Evolutionary conservation across 2,888 invertebrate genomes (phyloP).

Genomic region (Synanthedon myopaeformis): DNA sequence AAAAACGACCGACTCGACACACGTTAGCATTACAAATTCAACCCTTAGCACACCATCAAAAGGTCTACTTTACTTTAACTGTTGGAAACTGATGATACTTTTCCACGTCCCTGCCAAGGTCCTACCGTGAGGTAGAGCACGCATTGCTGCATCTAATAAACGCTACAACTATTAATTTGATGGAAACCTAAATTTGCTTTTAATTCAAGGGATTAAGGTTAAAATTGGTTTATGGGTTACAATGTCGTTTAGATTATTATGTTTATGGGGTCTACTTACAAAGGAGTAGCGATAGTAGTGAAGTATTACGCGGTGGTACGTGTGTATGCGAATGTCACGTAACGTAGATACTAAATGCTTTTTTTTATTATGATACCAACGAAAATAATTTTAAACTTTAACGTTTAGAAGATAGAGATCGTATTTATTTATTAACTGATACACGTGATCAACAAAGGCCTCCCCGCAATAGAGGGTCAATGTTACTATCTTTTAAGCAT

Average conservation of each 20-base stretch:
- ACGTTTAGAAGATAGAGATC: background rate
- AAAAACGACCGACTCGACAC: constrained; percentile 18
- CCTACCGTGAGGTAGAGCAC: constrained; percentile 47
- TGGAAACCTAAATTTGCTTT: constrained; percentile 12
- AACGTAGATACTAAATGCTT: constrained; percentile 12
- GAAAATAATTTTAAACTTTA: background rate
- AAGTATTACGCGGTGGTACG: constrained; percentile 44
- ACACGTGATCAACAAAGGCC: too few relatives aligned
- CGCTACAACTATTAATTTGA: constrained; percentile 18
- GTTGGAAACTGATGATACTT: constrained; percentile 40
- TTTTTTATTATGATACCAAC: background rate
- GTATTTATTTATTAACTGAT: background rate
- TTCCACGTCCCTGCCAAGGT: constrained; percentile 52
- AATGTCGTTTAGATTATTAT: constrained; percentile 2
- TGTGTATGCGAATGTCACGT: constrained; percentile 51
- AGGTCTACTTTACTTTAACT: constrained; percentile 11
- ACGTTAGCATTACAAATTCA: constrained; percentile 8
- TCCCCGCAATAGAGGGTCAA: too few relatives aligned
- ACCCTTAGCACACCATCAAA: constrained; percentile 3
- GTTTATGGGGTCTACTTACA: constrained; percentile 17
- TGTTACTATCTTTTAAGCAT: too few relatives aligned
- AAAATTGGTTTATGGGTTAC: constrained; percentile 1
- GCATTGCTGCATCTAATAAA: constrained; percentile 30
- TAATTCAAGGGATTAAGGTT: constrained; percentile 7
- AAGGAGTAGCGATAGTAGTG: constrained; percentile 42